Percentiles rank a stretch among this genome's conserved stretches.
Evolutionary conservation across 2,797 vertebrate species (phyloP).

Genomic region (Neosalanx taihuensis): DNA sequence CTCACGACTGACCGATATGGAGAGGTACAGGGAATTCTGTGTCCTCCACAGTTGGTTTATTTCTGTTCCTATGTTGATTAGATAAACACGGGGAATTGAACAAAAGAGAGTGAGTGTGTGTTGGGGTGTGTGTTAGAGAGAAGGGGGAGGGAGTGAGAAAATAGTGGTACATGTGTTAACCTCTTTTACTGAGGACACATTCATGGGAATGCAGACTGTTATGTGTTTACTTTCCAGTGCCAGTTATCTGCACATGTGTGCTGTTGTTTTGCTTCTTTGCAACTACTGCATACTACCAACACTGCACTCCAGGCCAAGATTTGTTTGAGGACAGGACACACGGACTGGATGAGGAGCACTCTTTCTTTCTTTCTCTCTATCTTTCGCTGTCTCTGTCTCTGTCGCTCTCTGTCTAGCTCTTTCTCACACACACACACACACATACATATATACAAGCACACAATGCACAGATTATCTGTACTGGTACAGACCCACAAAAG

Average conservation of each 20-base stretch:
- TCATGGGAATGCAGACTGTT: slow-evolving; percentile 35
- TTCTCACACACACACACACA: slow-evolving; percentile 11
- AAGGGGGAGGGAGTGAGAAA: neutral
- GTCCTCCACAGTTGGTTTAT: slow-evolving; percentile 59
- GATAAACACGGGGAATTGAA: slow-evolving; percentile 54
- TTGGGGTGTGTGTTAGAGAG: neutral
- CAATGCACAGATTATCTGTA: neutral
- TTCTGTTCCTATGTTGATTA: slow-evolving; percentile 56
- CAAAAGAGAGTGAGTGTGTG: neutral
- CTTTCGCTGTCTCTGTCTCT: slow-evolving; percentile 14
- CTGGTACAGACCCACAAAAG: slow-evolving; percentile 18
- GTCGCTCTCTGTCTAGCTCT: slow-evolving; percentile 6
- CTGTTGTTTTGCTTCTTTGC: neutral
- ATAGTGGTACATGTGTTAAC: neutral
- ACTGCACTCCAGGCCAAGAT: too few species aligned
- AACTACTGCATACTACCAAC: too few species aligned
- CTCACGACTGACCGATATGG: slow-evolving; percentile 96
- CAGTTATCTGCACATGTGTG: slow-evolving; percentile 14
- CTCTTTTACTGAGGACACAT: slow-evolving; percentile 24
- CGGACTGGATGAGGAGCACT: neutral
- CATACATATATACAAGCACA: slow-evolving; percentile 10
- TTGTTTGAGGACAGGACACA: too few species aligned
- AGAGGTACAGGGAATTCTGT: slow-evolving; percentile 93
- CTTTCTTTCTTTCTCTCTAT: slow-evolving; percentile 14
- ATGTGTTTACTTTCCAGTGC: slow-evolving; percentile 31